A percentile compares a stretch with the other conserved stretches of the same genome.
These are phyloP conservation scores for Eidolon helvum DNA, from an alignment of 2,113 vertebrate genomes.

Conservation along the genomic window DNA sequence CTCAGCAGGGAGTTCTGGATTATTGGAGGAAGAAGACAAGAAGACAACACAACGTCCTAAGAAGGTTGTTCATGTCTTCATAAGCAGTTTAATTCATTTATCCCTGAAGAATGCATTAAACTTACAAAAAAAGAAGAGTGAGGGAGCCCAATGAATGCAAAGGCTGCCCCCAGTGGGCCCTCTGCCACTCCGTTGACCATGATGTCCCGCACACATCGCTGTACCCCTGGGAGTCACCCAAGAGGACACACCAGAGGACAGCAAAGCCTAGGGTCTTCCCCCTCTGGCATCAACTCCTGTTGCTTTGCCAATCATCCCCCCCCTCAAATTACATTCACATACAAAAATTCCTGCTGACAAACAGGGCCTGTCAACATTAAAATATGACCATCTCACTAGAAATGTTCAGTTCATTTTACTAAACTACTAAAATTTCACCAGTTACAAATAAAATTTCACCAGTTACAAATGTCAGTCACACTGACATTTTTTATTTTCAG, in stretches of 20 bases:
- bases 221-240: neutral
- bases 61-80: neutral
- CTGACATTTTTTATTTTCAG: neutral
- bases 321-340: neutral
- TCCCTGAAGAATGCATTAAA: neutral
- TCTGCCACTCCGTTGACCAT: neutral
- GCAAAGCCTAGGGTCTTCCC: neutral
- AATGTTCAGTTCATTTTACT: neutral
- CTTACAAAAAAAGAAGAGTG: neutral
- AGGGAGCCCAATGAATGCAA: neutral
- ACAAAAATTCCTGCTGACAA: neutral
- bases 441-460: neutral
- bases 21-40: neutral
- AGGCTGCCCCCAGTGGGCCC: neutral
- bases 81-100: neutral
- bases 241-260: accelerated
- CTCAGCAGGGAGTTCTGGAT: neutral
- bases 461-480: neutral
- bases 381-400: neutral
- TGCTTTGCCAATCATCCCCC: neutral
- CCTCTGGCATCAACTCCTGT: neutral
- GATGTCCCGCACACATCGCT: neutral
- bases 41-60: neutral
- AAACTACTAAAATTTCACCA: neutral
- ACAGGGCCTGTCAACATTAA: neutral